phyloP scores from a whole-genome alignment of 2,113 vertebrate genomes.

The Phyllostomus discolor region DNA sequence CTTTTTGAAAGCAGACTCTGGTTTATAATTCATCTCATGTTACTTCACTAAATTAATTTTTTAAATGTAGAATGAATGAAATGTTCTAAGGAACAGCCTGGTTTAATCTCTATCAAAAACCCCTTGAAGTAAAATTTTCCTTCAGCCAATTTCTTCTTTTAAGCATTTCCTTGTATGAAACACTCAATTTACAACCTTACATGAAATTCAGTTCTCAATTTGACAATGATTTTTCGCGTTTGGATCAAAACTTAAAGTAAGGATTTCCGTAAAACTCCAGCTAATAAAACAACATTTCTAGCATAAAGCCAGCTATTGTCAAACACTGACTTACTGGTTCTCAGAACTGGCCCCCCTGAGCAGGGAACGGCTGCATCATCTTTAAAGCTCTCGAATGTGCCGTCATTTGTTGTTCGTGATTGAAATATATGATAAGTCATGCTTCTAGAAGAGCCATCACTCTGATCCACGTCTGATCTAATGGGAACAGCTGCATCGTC shows the following conservation, averaged over 20 bases:
- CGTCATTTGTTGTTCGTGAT: not conserved
- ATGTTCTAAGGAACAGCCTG: not conserved
- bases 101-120: not conserved
- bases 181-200: not conserved
- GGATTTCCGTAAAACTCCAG: not conserved
- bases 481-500: conserved; percentile 3
- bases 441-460: not conserved
- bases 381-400: not conserved
- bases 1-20: not conserved
- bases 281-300: not conserved
- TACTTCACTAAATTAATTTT: not conserved
- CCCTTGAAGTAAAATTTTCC: conserved; percentile 12
- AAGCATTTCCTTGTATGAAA: conserved; percentile 3
- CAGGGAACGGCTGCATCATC: not conserved
- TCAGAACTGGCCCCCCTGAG: not conserved
- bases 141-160: not conserved
- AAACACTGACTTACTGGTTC: not conserved
- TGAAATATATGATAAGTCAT: conserved; percentile 12
- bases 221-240: not conserved
- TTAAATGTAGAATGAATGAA: not conserved
- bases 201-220: not conserved
- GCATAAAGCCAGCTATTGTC: not conserved
- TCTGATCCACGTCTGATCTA: conserved; percentile 33
- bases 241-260: not conserved
- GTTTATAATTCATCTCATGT: not conserved